Evolutionary conservation across 2,113 vertebrate species (phyloP), one percentile per base, ranked within the genome.

Genomic region (Gorsachius goisagi): DNA sequence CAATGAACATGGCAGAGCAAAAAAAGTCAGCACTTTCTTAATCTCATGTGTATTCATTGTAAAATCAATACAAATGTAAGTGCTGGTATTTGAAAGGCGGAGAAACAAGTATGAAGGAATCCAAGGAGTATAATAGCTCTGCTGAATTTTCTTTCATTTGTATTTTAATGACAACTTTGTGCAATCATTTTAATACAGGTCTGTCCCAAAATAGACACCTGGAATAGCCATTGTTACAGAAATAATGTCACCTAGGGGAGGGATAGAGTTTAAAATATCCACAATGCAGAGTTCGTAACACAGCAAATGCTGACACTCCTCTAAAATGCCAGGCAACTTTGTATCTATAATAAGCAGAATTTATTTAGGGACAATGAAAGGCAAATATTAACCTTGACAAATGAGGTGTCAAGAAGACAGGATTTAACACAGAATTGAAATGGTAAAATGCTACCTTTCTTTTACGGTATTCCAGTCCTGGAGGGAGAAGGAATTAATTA

Each of bases 11-110:
- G 50, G 60, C 64, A 84, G 53, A 85, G 58, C 39, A 89, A 87
- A 80, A 81, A n/a, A 78, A 64, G 47, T 60, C 78, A 75, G 68
- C 44, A 62, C 18, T 90, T 74, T 24, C 9, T 81, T 91, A 41
- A 52, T 90, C 62, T 89, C 45, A 10, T 69, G 56, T 62, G 63
- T 69, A 75, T 83, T 96, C 55, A 32, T 96, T 79, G 82, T 52
- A 71, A 90, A 94, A 96, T 89, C 92, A 85, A 77, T 85, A 88
- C 53, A 76, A 59, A 73, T 71, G 22, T 58, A 88, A 53, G 63
- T 39, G n/a, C 44, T 68, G 45, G 44, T 74, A 50, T 68, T 59
- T 55, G 35, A 78, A 89, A 85, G 47, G 41, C 66, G 80, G 66
- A 60, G 74, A 63, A 91, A 83, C 30, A 79, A 56, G 32, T 44